Evolutionary conservation across 2,797 vertebrate genomes (phyloP), one percentile per base, ranked within the genome.

Genomic region (Spondyliosoma cantharus): DNA sequence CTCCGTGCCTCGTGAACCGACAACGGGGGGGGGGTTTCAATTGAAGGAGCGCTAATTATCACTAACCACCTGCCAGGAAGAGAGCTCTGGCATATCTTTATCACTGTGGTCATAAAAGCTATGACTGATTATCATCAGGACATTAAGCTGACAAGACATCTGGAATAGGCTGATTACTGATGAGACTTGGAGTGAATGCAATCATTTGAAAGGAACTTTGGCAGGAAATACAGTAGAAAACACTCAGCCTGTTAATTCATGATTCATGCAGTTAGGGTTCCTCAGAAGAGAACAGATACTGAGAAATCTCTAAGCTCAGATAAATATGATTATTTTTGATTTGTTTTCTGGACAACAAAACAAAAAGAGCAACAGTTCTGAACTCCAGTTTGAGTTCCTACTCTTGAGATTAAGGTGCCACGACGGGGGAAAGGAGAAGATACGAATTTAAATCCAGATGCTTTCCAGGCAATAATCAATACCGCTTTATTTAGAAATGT

Each of bases 31-130:
- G 32, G 7, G 7, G 57, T 7, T 74, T 91, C 81, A 78, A 84
- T 86, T 91, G 80, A 91, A 84, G 71, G 74, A 90, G 76, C 3
- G 2, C 86, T 91, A 93, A 94, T 94, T 94, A 93, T 85, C 85
- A 85, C 88, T 81, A 87, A 91, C 86, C 82, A 62, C 91, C 89
- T 82, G 85, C 80, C 60, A 86, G 84, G 89, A 88, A 86, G 65
- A 86, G 79, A 87, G 74, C 52, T 69, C 77, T 71, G 83, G 61
- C 69, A 75, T 89, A 87, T 86, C 74, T 91, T 87, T 87, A 85
- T 90, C 86, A 71, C 74, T 52, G 16, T 87, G 84, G 84, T 80
- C 85, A 89, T 81, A 77, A 88, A 87, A 79, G 82, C 81, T 37
- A 78, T 52, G 54, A 73, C 79, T 85, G 74, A 87, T 91, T 87